Evolutionary conservation across 1,140 invertebrate genomes (phyloP), one percentile per base, ranked within the genome.

Genomic region (Drosophila pandora): DNA sequence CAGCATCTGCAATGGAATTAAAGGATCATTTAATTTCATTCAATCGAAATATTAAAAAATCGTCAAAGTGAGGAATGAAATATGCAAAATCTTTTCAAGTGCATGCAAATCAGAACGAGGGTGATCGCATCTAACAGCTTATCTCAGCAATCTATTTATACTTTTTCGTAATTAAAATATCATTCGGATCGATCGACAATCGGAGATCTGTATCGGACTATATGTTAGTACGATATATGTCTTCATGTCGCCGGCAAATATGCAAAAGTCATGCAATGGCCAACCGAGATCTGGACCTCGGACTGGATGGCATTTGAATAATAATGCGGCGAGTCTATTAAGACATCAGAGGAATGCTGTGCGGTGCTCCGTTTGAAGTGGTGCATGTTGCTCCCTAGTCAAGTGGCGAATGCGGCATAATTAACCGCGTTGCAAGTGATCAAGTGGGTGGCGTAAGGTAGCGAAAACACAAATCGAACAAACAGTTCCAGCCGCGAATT

Each of bases 141-240:
- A 88, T 88, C 82, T 78, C 75, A 79, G 65, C 62, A 22, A 87
- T 82, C 79, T 87, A 79, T 82, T 72, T 76, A 83, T 79, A 79
- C 69, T 72, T 79, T 88, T 70, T 75, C 79, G 83, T 83, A 88
- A 87, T 87, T 88, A 79, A 83, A 88, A 83, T 63, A 79, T 88
- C 83, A 88, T 76, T 79, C 34, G 54, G 34, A 58, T 23, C 54
- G 63, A 60, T 52, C 9, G 25, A 41, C 37, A 21, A 54, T 48
- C 12, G 21, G 39, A 17, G n/a, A 54, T 61, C 57, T 43, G 41
- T 43, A 43, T 43, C 45, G 53, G 43, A 45, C 32, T 58, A 62
- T 63, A 45, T 56, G 41, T 8, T 43, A 43, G 8, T 21, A 4
- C 45, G 53, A 47, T 48, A 43, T 59, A 63, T 70, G 60, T 80